These are phyloP conservation scores for Drosophila chauvacae DNA, from an alignment of 1,140 invertebrate genomes.

Conservation along the genomic window DNA sequence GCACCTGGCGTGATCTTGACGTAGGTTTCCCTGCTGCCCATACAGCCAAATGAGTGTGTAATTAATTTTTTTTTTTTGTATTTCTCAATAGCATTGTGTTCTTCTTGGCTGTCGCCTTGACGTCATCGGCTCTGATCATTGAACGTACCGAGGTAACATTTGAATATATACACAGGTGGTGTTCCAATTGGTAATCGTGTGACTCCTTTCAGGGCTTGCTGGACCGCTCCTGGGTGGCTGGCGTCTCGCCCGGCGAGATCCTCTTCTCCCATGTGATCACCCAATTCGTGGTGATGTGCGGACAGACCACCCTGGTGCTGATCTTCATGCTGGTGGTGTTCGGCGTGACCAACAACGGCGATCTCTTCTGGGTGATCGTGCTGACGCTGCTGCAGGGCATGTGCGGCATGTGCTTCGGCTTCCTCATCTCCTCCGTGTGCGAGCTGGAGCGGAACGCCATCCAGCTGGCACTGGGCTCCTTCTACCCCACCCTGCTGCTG, in stretches of 20 bases:
- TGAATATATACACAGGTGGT: neutral
- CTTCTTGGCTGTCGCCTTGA: slow-evolving; percentile 96
- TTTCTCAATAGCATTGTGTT: slow-evolving; percentile 93
- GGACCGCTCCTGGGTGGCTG: slow-evolving; percentile 94
- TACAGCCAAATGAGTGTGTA: slow-evolving; percentile 7
- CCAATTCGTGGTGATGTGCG: slow-evolving; percentile 96
- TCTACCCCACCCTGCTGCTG: slow-evolving; percentile 96
- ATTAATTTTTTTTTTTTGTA: slow-evolving; percentile 27
- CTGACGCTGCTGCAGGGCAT: slow-evolving; percentile 94
- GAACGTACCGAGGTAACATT: slow-evolving; percentile 89
- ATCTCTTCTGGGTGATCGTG: slow-evolving; percentile 92
- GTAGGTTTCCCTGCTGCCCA: slow-evolving; percentile 86
- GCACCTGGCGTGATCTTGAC: slow-evolving; percentile 97
- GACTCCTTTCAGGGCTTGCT: slow-evolving; percentile 89
- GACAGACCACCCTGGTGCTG: slow-evolving; percentile 93
- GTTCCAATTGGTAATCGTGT: neutral
- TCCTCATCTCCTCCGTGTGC: slow-evolving; percentile 96
- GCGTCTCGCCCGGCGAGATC: slow-evolving; percentile 95
- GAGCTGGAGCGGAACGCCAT: slow-evolving; percentile 97
- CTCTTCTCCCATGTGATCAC: slow-evolving; percentile 96
- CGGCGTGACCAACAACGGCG: slow-evolving; percentile 93
- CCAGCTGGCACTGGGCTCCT: slow-evolving; percentile 96
- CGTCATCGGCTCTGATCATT: slow-evolving; percentile 95
- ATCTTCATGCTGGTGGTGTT: slow-evolving; percentile 96
- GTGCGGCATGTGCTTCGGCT: slow-evolving; percentile 97